These are phyloP conservation scores for Steinernema carpocapsae DNA, from an alignment of 2,888 invertebrate genomes.

Conservation along the genomic window DNA sequence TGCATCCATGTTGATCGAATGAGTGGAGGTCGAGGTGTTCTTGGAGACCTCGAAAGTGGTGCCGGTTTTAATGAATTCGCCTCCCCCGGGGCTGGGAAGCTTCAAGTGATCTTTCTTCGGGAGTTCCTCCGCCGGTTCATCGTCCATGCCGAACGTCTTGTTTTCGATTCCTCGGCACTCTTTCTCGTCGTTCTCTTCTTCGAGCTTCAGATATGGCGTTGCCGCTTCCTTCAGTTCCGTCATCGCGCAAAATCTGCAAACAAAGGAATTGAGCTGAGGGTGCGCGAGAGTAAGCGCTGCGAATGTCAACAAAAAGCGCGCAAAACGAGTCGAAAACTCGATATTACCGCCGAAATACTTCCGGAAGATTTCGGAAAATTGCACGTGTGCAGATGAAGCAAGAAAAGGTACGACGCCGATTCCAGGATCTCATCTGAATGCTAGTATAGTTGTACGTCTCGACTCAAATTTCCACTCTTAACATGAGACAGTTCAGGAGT, in stretches of 20 bases:
- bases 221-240: background rate
- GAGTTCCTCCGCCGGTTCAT: background rate
- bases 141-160: slow-evolving; percentile 30
- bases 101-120: slow-evolving; percentile 30
- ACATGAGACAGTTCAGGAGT: no score
- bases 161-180: slow-evolving; percentile 10
- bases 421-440: no score
- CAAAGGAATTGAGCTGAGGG: background rate
- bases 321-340: no score
- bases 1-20: slow-evolving; percentile 30
- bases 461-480: no score
- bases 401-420: background rate
- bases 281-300: no score
- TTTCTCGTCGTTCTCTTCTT: background rate
- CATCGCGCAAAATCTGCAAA: background rate
- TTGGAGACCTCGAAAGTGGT: slow-evolving; percentile 19
- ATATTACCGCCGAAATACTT: background rate
- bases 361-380: background rate
- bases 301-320: no score
- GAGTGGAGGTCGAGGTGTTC: slow-evolving; percentile 12
- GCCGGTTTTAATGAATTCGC: slow-evolving; percentile 20
- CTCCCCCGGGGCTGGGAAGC: slow-evolving; percentile 9
- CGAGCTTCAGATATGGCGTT: slow-evolving; percentile 20
- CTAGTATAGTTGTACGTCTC: no score
- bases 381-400: no score